Evolutionary conservation across 1,140 invertebrate species (phyloP).

Genomic region (Apis mellifera): DNA sequence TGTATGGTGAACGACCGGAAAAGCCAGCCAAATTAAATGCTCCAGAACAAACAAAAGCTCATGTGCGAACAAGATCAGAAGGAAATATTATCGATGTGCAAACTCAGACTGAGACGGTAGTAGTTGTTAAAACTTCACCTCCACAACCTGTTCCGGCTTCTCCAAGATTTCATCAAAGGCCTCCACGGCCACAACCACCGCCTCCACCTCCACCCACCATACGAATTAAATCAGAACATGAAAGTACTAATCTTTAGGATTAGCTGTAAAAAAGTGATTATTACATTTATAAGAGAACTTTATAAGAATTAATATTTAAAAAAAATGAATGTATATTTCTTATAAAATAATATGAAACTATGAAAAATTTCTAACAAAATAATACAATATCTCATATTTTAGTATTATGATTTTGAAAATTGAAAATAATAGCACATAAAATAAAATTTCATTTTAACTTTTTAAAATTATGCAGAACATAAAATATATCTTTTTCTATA

Average conservation of each 20-base stretch:
- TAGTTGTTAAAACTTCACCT: slow-evolving; percentile 68
- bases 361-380: slow-evolving; percentile 5
- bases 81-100: slow-evolving; percentile 81
- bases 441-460: not conserved
- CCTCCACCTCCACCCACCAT: slow-evolving; percentile 77
- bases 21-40: slow-evolving; percentile 78
- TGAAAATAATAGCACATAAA: not conserved
- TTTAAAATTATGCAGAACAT: not conserved
- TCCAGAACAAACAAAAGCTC: slow-evolving; percentile 74
- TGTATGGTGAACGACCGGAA: slow-evolving; percentile 76
- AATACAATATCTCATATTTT: slow-evolving; percentile 10
- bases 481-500: not conserved
- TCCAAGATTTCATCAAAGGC: slow-evolving; percentile 75
- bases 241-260: slow-evolving; percentile 79
- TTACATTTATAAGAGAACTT: slow-evolving; percentile 25
- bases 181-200: slow-evolving; percentile 79
- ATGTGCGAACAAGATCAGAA: slow-evolving; percentile 80
- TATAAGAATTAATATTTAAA: slow-evolving; percentile 35
- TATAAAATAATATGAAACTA: slow-evolving; percentile 39
- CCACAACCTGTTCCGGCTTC: slow-evolving; percentile 74
- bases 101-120: slow-evolving; percentile 71
- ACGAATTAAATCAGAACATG: slow-evolving; percentile 76
- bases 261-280: slow-evolving; percentile 24
- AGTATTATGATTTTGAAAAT: slow-evolving; percentile 21
- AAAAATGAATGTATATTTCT: slow-evolving; percentile 31